Percentiles rank a stretch among this genome's conserved stretches.
phyloP scores from a whole-genome alignment of 1,140 invertebrate genomes.

The Platorchestia sp. region DNA sequence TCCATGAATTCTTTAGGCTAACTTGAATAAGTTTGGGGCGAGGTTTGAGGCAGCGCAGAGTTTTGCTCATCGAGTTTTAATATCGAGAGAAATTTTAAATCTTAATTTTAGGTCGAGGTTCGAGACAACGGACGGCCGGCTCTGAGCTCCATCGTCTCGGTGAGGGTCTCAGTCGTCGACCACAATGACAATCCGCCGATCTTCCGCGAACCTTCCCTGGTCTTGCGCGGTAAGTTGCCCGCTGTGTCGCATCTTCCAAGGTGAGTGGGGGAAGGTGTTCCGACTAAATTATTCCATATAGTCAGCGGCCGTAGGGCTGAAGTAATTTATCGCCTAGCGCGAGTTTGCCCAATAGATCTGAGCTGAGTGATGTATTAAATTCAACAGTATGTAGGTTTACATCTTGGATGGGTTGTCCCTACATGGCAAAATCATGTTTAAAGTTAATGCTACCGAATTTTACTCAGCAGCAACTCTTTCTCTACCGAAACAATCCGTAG shows the following conservation, averaged over 20 bases:
- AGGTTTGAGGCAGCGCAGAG: constrained; percentile 39
- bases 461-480: too few species aligned
- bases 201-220: constrained; percentile 79
- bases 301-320: too few species aligned
- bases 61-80: neutral
- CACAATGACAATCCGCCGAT: constrained; percentile 90
- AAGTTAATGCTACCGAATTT: too few species aligned
- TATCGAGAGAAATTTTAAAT: constrained; percentile 16
- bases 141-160: constrained; percentile 79
- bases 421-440: too few species aligned
- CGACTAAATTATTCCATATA: too few species aligned
- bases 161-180: constrained; percentile 83
- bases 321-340: too few species aligned
- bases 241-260: neutral
- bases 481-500: too few species aligned
- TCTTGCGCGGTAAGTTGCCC: neutral
- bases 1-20: constrained; percentile 45
- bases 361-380: too few species aligned
- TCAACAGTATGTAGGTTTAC: too few species aligned
- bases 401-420: too few species aligned
- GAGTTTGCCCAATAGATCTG: too few species aligned
- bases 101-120: constrained; percentile 80
- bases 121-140: constrained; percentile 84
- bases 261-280: neutral
- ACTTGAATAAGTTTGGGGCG: constrained; percentile 48